Evolutionary conservation across 2,888 invertebrate species (phyloP).

Genomic region (Exocentrus adspersus): DNA sequence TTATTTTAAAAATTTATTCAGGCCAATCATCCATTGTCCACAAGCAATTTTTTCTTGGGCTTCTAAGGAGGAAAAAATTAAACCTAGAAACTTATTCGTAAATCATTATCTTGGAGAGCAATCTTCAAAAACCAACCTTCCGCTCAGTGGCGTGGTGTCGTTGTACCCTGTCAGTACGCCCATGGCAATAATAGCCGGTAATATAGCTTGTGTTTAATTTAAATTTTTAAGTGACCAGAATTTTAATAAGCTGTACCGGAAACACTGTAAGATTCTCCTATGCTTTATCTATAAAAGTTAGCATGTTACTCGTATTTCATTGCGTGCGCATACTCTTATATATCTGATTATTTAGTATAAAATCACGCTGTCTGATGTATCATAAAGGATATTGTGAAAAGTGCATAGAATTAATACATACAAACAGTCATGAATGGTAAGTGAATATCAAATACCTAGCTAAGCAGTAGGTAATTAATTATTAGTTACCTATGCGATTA

Average conservation of each 20-base stretch:
- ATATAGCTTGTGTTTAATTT: background rate
- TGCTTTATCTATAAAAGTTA: constrained; percentile 23
- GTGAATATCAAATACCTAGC: background rate
- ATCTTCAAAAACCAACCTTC: no score
- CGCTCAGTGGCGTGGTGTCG: no score
- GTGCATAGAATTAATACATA: background rate
- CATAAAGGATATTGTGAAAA: background rate
- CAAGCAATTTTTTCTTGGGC: no score
- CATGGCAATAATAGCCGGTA: constrained; percentile 6
- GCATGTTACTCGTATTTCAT: constrained; percentile 16
- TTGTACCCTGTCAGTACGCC: no score
- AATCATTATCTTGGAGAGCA: no score
- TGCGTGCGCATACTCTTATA: constrained; percentile 15
- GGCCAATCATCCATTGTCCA: no score
- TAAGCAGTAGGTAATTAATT: no score
- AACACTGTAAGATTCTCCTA: constrained; percentile 19
- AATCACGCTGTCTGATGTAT: background rate
- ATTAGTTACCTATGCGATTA: no score
- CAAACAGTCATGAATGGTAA: background rate
- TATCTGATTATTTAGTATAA: constrained; percentile 1
- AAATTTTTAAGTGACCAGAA: constrained; percentile 17
- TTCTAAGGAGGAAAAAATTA: no score
- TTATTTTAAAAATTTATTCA: no score
- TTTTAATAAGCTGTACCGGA: constrained; percentile 23
- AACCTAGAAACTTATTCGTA: no score